Conservation (phyloP, 2,888 invertebrate species). For the Yponomeuta sedellus region DNA sequence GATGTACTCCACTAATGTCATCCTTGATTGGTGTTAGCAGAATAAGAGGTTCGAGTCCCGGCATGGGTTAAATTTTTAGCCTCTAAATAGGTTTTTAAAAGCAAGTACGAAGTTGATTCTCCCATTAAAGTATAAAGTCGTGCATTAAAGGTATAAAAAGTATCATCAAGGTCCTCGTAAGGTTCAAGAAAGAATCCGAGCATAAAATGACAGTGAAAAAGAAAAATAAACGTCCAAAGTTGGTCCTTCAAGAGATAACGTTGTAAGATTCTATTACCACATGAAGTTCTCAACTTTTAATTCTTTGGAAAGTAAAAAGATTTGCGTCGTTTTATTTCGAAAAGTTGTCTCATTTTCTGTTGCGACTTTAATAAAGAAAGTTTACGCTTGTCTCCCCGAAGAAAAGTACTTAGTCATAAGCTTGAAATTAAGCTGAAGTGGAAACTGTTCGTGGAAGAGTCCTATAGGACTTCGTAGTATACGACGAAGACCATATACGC, state of each 20-base stretch:
- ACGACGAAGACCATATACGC: no score
- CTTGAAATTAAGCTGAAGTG: constrained; percentile 1
- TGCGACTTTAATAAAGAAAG: constrained; percentile 16
- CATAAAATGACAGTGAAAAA: neutral
- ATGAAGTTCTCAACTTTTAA: neutral
- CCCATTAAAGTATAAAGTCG: neutral
- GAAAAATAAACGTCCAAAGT: neutral
- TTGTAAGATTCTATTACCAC: constrained; percentile 4
- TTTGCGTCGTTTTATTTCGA: constrained; percentile 11
- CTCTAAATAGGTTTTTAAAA: no score
- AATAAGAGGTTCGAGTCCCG: no score
- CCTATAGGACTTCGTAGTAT: no score
- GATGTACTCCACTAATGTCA: no score
- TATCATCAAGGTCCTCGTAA: neutral
- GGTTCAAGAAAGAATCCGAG: neutral
- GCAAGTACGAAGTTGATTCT: no score
- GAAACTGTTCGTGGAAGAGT: neutral
- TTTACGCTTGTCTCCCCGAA: constrained; percentile 7
- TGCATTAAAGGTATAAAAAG: neutral
- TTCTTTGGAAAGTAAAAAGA: constrained; percentile 7
- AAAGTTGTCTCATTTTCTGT: constrained; percentile 16
- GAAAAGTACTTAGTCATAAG: constrained; percentile 11
- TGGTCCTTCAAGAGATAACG: neutral
- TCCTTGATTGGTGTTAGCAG: no score
- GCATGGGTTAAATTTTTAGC: no score